Evolutionary conservation across 2,113 vertebrate species (phyloP).

Genomic region (Corythornis vintsioides): DNA sequence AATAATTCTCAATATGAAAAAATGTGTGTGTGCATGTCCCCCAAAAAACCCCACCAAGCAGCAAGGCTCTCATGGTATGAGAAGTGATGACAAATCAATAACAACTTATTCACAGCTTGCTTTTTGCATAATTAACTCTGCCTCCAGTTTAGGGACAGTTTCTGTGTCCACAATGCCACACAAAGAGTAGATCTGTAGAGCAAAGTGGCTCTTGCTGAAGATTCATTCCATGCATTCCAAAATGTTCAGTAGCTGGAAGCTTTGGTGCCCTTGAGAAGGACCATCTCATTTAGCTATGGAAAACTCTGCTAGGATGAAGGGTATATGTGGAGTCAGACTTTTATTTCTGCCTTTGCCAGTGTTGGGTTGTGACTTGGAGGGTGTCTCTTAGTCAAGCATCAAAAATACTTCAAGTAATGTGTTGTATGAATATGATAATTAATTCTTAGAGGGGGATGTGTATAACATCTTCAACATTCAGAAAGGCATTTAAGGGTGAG

Average conservation of each 20-base stretch:
- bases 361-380: background rate
- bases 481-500: fast-evolving
- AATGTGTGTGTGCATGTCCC: background rate
- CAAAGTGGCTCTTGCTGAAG: background rate
- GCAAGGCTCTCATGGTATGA: background rate
- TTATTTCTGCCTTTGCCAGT: background rate
- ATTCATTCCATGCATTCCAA: background rate
- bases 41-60: background rate
- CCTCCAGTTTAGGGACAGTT: background rate
- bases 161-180: background rate
- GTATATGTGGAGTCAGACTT: background rate
- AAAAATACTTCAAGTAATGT: background rate
- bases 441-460: background rate
- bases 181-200: background rate
- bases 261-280: background rate
- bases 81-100: background rate
- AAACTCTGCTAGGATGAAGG: background rate
- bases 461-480: background rate
- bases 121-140: background rate
- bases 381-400: background rate
- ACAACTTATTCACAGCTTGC: background rate
- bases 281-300: background rate
- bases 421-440: background rate
- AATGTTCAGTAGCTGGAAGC: background rate
- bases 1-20: background rate